Base-by-base conservation (phyloP, 2,797 vertebrate species). In the Intellagama lesueurii region DNA sequence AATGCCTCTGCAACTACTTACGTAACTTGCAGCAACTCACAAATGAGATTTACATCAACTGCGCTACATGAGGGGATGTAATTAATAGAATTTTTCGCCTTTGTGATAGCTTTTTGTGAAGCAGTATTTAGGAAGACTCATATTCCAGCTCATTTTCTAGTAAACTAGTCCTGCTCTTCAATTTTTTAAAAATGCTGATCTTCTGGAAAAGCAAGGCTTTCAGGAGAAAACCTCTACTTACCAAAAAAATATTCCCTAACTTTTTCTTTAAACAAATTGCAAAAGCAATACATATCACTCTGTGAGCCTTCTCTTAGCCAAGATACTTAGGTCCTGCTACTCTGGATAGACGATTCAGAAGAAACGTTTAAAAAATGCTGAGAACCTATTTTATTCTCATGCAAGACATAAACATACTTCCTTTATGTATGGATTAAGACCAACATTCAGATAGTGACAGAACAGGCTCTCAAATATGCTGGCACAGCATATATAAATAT, bases 141-240 rank as follows among this genome's bases (percentile, higher is more conserved):
- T 64, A 64, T 17, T 64, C 60, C 24, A 69, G 40, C 66, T 75
- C 28, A 19, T 66, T 68, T 70, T 83, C 56, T 47, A 49, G 35
- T 72, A 82, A 82, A 56, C 32, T 82, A 82, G 77, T 83, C 19
- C 12, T 68, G 28, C 22, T 64, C 1, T 66, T 40, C 44, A 30
- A 35, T 32, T 8, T 85, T 35, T 11, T 73, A 80, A 80, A 85
- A 85, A 2, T 85, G 77, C 77, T 81, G 30, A 47, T 44, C 64
- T 69, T 44, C 40, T 64, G 47, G 68, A 69, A 44, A 40, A 60
- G 56, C 80, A 60, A 24, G 69, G 26, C 35, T 72, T 80, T 89
- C 72, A 89, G 76, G 72, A 81, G n/a, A 32, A 60, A 32, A 60
- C 35, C 80, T 81, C 22, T 32, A 81, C 35, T 85, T 56, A 60